Percentiles rank a stretch among this genome's conserved stretches.
Evolutionary conservation across 2,888 invertebrate species (phyloP).

Genomic region (Mesorhabditis sp.): DNA sequence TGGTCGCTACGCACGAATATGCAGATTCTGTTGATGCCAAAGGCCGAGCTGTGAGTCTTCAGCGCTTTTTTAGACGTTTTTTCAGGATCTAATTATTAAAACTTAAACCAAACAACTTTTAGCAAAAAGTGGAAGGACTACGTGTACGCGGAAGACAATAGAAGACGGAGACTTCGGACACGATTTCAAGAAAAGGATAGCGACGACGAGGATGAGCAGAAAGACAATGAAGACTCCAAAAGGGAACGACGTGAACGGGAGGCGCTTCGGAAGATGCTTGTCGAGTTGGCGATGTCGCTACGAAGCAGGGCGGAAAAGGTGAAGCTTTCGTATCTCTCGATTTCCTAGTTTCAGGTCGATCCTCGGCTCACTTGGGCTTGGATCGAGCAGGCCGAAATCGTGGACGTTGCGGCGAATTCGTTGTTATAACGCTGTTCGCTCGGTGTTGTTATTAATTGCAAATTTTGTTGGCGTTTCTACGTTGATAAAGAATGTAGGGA

Average conservation of each 20-base stretch:
- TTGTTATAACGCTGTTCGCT: too few species aligned
- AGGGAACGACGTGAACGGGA: not conserved
- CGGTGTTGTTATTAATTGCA: too few species aligned
- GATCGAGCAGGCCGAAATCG: constrained; percentile 1
- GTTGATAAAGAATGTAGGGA: too few species aligned
- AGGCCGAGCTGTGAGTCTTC: constrained; percentile 29
- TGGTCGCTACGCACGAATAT: constrained; percentile 43
- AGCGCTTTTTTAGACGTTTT: not conserved
- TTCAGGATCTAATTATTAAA: not conserved
- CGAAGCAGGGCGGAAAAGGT: not conserved
- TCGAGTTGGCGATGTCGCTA: not conserved
- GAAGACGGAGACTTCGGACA: not conserved
- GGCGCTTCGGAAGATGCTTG: not conserved
- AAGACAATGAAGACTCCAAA: not conserved
- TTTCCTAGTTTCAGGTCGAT: not conserved
- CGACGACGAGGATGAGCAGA: constrained; percentile 4
- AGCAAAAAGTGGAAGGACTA: not conserved
- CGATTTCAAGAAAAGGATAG: not conserved
- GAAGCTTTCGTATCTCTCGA: not conserved
- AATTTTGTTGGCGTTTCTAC: too few species aligned
- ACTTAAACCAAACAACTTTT: not conserved
- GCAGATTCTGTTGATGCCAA: constrained; percentile 32
- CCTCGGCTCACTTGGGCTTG: not conserved
- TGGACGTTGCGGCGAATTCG: not conserved
- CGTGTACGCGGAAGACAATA: not conserved